phyloP scores from a whole-genome alignment of 1,140 invertebrate species.

The Camponotus pennsylvanicus region DNA sequence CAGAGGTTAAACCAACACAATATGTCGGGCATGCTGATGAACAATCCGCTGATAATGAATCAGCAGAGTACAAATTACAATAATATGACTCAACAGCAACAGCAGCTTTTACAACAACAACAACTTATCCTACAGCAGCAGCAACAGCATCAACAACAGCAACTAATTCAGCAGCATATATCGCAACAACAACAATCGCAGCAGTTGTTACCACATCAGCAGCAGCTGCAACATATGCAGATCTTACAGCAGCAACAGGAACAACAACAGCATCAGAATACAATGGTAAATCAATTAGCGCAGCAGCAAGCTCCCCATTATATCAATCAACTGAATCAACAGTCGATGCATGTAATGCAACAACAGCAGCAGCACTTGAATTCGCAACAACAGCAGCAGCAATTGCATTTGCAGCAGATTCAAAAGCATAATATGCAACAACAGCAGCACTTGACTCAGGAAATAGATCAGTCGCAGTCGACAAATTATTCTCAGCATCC shows the following conservation, averaged over 20 bases:
- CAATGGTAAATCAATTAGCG: constrained; percentile 78
- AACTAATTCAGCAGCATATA: constrained; percentile 81
- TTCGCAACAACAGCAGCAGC: constrained; percentile 80
- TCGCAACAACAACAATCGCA: constrained; percentile 76
- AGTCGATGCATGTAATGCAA: constrained; percentile 78
- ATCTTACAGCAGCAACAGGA: constrained; percentile 80
- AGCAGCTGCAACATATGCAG: constrained; percentile 82
- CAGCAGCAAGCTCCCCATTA: constrained; percentile 80
- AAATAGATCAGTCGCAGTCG: constrained; percentile 79
- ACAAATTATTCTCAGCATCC: constrained; percentile 78
- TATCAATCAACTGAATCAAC: constrained; percentile 79
- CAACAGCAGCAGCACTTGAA: constrained; percentile 77
- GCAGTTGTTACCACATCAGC: constrained; percentile 74
- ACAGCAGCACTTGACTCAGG: constrained; percentile 79
- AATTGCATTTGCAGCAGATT: constrained; percentile 81
- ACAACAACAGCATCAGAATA: constrained; percentile 77
- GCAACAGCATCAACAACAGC: constrained; percentile 80
- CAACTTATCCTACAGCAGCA: constrained; percentile 80
- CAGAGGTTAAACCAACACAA: constrained; percentile 81
- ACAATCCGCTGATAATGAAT: constrained; percentile 84
- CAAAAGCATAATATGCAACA: constrained; percentile 83
- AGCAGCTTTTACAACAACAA: constrained; percentile 76
- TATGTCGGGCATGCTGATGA: constrained; percentile 84
- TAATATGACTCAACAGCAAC: constrained; percentile 79
- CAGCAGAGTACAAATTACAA: constrained; percentile 81